Evolutionary conservation across 2,888 invertebrate species (phyloP).

Genomic region (Seira sanloemensis): DNA sequence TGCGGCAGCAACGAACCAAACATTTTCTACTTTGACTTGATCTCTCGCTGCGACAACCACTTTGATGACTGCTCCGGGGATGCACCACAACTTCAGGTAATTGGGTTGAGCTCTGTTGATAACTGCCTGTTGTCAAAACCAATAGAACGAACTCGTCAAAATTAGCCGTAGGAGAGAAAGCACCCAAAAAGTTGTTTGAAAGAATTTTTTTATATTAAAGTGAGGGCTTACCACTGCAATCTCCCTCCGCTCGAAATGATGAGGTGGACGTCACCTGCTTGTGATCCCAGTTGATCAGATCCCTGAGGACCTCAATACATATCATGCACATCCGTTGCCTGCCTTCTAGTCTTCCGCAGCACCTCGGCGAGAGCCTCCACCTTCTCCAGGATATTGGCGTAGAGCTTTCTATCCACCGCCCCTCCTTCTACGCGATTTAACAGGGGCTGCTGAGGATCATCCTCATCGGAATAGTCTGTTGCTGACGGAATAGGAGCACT

Average conservation of each 20-base stretch:
- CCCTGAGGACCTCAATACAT: slow-evolving; percentile 44
- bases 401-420: not conserved
- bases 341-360: slow-evolving; percentile 23
- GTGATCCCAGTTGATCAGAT: slow-evolving; percentile 58
- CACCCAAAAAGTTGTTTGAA: not conserved
- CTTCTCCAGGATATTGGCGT: not conserved
- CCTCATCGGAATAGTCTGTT: slow-evolving; percentile 26
- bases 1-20: not conserved
- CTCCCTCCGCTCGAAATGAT: not conserved
- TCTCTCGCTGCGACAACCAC: not conserved
- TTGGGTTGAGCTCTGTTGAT: not conserved
- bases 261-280: slow-evolving; percentile 17
- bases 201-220: not conserved
- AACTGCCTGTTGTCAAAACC: too few species aligned
- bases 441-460: slow-evolving; percentile 42
- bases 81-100: not conserved
- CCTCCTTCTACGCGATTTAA: not conserved
- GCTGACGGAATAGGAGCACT: not conserved
- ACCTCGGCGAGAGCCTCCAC: not conserved
- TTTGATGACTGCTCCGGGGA: not conserved
- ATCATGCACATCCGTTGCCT: slow-evolving; percentile 41
- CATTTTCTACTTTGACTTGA: not conserved
- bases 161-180: not conserved
- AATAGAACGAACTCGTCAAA: not conserved
- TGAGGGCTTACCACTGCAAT: not conserved